Conservation (phyloP, 2,113 vertebrate species). For the Indicator maculatus region DNA sequence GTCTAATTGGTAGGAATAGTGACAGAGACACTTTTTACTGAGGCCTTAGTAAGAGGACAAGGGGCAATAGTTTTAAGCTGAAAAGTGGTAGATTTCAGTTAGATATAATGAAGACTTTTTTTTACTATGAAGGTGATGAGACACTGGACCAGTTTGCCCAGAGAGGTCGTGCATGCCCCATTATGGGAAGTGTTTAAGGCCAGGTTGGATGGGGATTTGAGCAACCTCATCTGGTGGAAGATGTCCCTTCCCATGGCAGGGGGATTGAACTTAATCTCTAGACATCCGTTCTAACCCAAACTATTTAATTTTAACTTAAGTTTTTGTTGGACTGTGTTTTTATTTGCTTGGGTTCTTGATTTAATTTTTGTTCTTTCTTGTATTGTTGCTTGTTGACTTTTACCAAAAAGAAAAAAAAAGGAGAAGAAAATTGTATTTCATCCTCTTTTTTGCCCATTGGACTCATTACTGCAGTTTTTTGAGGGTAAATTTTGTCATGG, state of each 20-base stretch:
- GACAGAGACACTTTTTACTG: not conserved
- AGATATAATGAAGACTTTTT: not conserved
- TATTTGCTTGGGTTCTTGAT: not conserved
- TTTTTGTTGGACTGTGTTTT: not conserved
- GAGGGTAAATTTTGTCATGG: slow-evolving; percentile 53
- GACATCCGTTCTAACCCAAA: not conserved
- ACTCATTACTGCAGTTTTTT: slow-evolving; percentile 38
- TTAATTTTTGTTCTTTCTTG: not conserved
- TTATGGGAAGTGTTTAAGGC: not conserved
- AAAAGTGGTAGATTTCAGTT: not conserved
- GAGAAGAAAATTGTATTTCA: not conserved
- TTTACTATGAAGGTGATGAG: not conserved
- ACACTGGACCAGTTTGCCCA: fast-evolving
- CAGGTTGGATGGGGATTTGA: not conserved
- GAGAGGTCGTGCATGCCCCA: not conserved
- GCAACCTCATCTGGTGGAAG: not conserved
- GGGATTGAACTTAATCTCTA: not conserved
- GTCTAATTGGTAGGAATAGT: not conserved
- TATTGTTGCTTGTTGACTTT: not conserved
- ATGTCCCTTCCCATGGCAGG: not conserved
- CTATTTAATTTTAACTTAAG: not conserved
- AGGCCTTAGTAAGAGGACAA: not conserved
- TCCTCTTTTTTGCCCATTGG: slow-evolving; percentile 37
- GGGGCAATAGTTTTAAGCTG: not conserved
- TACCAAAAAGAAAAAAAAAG: not conserved